phyloP scores from a whole-genome alignment of 2,113 vertebrate species.

The Hippocampus barbouri region DNA sequence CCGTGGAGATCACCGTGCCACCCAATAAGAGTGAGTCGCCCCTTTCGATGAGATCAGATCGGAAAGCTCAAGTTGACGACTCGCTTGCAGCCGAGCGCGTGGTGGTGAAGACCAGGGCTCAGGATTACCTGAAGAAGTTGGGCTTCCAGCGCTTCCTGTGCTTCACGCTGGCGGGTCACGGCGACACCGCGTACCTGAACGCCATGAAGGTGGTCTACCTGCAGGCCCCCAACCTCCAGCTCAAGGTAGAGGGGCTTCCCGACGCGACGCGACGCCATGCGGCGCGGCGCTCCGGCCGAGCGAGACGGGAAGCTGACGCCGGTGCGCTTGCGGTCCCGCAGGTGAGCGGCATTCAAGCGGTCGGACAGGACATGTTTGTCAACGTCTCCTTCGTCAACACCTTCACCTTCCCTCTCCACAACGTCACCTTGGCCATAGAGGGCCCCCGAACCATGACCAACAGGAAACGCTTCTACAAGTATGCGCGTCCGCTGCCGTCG shows the following conservation, averaged over 20 bases:
- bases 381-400: slow-evolving; percentile 81
- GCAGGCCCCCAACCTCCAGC: slow-evolving; percentile 62
- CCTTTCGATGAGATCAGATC: too few species aligned
- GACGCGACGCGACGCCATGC: too few species aligned
- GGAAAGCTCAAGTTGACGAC: too few species aligned
- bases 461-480: slow-evolving; percentile 72
- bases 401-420: slow-evolving; percentile 61
- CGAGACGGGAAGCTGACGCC: neutral
- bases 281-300: too few species aligned
- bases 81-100: slow-evolving; percentile 57
- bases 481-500: neutral
- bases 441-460: slow-evolving; percentile 69
- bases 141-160: slow-evolving; percentile 74
- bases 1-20: slow-evolving; percentile 5
- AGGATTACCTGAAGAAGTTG: slow-evolving; percentile 77
- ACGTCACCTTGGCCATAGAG: slow-evolving; percentile 71
- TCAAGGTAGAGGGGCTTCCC: slow-evolving; percentile 67
- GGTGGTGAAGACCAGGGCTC: slow-evolving; percentile 54
- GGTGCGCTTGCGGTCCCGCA: neutral
- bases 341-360: slow-evolving; percentile 19
- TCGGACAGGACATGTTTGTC: slow-evolving; percentile 54
- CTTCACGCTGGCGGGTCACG: slow-evolving; percentile 72
- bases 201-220: slow-evolving; percentile 66
- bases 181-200: slow-evolving; percentile 64
- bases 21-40: slow-evolving; percentile 40